Percentiles rank a stretch among this genome's conserved stretches.
These are phyloP conservation scores for Drosophila siamana DNA, from an alignment of 2,888 invertebrate species.

Conservation along the genomic window DNA sequence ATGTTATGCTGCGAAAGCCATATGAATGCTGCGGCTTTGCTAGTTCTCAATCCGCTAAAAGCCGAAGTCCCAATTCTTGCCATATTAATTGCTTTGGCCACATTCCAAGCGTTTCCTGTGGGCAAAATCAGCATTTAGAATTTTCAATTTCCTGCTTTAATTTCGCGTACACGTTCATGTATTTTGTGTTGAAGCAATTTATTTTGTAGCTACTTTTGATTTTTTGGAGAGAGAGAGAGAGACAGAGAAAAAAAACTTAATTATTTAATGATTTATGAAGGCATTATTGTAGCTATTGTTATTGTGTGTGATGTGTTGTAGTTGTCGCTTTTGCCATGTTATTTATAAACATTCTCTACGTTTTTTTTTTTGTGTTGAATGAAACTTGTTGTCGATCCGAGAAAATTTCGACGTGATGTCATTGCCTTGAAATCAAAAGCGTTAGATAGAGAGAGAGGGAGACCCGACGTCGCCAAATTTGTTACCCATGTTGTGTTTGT, in stretches of 20 bases:
- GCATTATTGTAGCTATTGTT: constrained; percentile 36
- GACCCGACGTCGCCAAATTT: constrained; percentile 72
- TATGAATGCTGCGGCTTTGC: constrained; percentile 41
- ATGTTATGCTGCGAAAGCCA: constrained; percentile 35
- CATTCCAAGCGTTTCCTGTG: constrained; percentile 58
- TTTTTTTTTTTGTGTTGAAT: constrained; percentile 47
- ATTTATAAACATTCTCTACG: constrained; percentile 76
- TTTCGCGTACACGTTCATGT: constrained; percentile 56
- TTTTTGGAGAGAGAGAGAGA: too few species aligned
- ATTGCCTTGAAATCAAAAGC: constrained; percentile 50
- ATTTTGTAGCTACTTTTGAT: constrained; percentile 30
- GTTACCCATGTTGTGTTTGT: constrained; percentile 10
- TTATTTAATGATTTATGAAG: constrained; percentile 80
- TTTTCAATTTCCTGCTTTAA: constrained; percentile 67
- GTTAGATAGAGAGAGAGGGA: constrained; percentile 17
- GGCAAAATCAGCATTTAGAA: constrained; percentile 20
- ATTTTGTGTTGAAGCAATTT: constrained; percentile 33
- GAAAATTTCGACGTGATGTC: constrained; percentile 55
- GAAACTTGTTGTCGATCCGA: constrained; percentile 71
- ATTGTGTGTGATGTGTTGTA: not conserved
- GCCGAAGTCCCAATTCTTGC: constrained; percentile 29
- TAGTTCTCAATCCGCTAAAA: constrained; percentile 29
- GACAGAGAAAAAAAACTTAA: constrained; percentile 67
- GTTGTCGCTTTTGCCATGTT: constrained; percentile 30
- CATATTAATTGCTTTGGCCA: constrained; percentile 39